Percentiles rank a stretch among this genome's conserved stretches.
phyloP scores from a whole-genome alignment of 2,113 vertebrate genomes.

The Pterocles gutturalis region DNA sequence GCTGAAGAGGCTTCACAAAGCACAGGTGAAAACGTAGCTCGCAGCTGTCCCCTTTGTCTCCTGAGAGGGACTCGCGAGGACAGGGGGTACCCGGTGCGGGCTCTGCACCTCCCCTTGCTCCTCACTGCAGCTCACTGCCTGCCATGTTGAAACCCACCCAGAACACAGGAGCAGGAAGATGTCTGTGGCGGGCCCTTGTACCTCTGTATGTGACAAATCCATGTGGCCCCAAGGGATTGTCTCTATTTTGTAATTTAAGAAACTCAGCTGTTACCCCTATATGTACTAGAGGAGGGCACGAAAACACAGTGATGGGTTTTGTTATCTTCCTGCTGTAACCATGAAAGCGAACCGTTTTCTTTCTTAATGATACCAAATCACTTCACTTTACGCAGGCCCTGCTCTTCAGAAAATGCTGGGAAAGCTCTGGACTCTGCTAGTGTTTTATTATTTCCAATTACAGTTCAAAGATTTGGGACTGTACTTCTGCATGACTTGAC shows the following conservation, averaged over 20 bases:
- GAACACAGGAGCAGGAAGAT: neutral
- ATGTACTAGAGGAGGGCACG: neutral
- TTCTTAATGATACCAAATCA: neutral
- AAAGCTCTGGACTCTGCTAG: neutral
- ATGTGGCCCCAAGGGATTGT: accelerated
- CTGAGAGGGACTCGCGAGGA: neutral
- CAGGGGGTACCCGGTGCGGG: neutral
- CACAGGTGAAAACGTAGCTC: constrained; percentile 83
- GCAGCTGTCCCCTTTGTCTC: neutral
- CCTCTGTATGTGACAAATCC: neutral
- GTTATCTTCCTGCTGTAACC: neutral
- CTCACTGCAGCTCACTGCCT: neutral
- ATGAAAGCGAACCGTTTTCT: neutral
- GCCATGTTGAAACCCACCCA: neutral
- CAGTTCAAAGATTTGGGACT: neutral
- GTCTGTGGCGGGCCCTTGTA: neutral
- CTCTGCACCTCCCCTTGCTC: neutral
- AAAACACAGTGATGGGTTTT: neutral
- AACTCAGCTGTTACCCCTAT: neutral
- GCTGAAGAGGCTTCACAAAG: constrained; percentile 91
- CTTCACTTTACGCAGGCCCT: neutral
- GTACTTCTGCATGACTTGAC: neutral
- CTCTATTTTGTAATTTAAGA: neutral
- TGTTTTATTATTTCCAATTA: neutral
- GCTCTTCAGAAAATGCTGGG: neutral